A percentile compares a stretch with the other conserved stretches of the same genome.
Evolutionary conservation across 2,113 vertebrate genomes (phyloP).

Genomic region (Entelurus aequoreus): DNA sequence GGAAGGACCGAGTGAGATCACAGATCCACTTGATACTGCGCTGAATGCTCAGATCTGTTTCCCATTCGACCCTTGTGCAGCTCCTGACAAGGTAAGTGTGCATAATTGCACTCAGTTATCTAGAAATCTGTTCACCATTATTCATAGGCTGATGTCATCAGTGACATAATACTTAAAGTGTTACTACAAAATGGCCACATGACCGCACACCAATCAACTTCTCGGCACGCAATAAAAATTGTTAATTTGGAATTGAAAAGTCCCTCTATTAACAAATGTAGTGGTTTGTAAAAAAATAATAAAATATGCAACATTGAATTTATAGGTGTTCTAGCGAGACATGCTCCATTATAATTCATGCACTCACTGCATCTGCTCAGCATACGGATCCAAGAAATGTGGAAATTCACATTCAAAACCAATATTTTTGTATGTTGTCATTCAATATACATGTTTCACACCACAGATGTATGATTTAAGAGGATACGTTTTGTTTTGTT

Average conservation of each 20-base stretch:
- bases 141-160: slow-evolving; percentile 22
- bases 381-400: too few species aligned
- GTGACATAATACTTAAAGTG: slow-evolving; percentile 10
- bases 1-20: slow-evolving; percentile 53
- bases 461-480: too few species aligned
- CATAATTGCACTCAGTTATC: slow-evolving; percentile 50
- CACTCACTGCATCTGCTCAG: too few species aligned
- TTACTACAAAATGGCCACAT: background rate
- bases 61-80: slow-evolving; percentile 41
- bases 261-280: background rate
- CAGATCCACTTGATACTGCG: slow-evolving; percentile 28
- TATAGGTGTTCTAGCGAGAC: too few species aligned
- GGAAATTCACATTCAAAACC: too few species aligned
- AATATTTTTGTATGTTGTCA: too few species aligned
- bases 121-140: slow-evolving; percentile 57
- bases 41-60: slow-evolving; percentile 60
- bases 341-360: too few species aligned
- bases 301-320: too few species aligned
- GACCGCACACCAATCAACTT: background rate
- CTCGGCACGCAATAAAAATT: background rate
- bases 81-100: slow-evolving; percentile 59
- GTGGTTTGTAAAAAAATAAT: too few species aligned
- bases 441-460: too few species aligned
- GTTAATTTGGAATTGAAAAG: background rate
- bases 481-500: too few species aligned